Percentiles rank a stretch among this genome's conserved stretches.
phyloP scores from a whole-genome alignment of 2,888 invertebrate genomes.

The Itoplectis maculator region DNA sequence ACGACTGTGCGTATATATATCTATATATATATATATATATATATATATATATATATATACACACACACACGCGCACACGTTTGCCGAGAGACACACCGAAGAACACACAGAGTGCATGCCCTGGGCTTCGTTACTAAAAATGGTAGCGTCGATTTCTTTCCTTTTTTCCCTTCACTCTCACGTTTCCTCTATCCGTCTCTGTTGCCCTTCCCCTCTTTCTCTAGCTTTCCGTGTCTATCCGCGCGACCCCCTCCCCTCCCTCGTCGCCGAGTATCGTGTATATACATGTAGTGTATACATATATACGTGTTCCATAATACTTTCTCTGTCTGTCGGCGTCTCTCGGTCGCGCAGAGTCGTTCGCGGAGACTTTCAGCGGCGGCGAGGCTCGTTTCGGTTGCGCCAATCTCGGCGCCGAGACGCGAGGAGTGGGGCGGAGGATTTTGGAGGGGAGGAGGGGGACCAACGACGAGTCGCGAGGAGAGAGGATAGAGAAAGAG shows the following conservation, averaged over 20 bases:
- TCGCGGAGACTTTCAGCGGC: conserved; percentile 48
- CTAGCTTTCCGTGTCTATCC: not conserved
- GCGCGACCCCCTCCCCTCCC: not conserved
- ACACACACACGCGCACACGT: not conserved
- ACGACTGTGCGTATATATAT: conserved; percentile 26
- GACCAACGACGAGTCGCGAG: conserved; percentile 1
- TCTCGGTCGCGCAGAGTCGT: conserved; percentile 13
- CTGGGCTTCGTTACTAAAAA: conserved; percentile 68
- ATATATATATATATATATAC: not conserved
- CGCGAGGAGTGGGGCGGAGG: conserved; percentile 4
- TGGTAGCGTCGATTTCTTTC: conserved; percentile 69
- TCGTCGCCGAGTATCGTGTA: conserved; percentile 4
- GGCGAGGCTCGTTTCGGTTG: conserved; percentile 59
- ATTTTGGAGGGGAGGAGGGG: not conserved
- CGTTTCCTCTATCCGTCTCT: conserved; percentile 51
- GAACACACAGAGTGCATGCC: conserved; percentile 46
- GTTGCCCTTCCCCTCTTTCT: conserved; percentile 25
- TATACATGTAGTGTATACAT: not conserved
- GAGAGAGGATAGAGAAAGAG: conserved; percentile 35
- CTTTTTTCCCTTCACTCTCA: conserved; percentile 57
- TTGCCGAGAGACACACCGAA: conserved; percentile 33
- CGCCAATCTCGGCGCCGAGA: conserved; percentile 56
- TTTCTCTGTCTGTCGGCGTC: conserved; percentile 3
- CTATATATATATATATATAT: not conserved
- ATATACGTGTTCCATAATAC: conserved; percentile 1